Evolutionary conservation across 1,140 invertebrate species (phyloP), one percentile per base, ranked within the genome.

Genomic region (Berghia stephanieae): DNA sequence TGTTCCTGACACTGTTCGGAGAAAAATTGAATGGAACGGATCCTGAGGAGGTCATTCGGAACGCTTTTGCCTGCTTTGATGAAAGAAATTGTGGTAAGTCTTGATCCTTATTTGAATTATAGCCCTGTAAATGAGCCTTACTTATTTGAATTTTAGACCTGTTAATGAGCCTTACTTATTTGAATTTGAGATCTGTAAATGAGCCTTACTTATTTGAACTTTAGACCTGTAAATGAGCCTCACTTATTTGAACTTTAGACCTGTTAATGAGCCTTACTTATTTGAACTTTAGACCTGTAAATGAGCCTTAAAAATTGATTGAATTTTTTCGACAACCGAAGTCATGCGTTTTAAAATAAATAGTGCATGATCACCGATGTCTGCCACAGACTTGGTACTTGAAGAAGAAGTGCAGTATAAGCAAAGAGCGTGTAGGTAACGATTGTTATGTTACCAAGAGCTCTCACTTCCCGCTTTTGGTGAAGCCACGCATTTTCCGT

Each of bases 1-100:
- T 92, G 92, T 92, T 92, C 82, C 86, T 92, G 21, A 92, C 92
- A 2, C 82, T 92, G 34, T 92, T 93, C 83, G 92, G 92, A 5
- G 92, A 92, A 80, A 91, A 92, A 77, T 80, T 92, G 16, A 92
- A 90, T 71, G 91, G 92, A 4, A 92, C 92, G 6, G 92, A 92
- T 83, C 92, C 92, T 4, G 92, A 93, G 81, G 92, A 93, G 60
- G 91, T 92, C 8, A 92, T 92, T 67, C 86, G 88, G 75, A 92
- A 93, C 81, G 92, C 92, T 3, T 92, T 92, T 85, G 90, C 90
- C 55, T 92, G 91, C 78, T 92, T 92, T 83, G 92, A 92, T 81
- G 90, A 91, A 55, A 89, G 91, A 52, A 90, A 91, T 78, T 85
- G 82, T 60, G 92, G 92, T 81, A 31, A 57, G 76, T 34, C 18